A percentile compares a stretch with the other conserved stretches of the same genome.
Evolutionary conservation across 2,113 vertebrate species (phyloP).

Genomic region (Rhinoderma darwinii): DNA sequence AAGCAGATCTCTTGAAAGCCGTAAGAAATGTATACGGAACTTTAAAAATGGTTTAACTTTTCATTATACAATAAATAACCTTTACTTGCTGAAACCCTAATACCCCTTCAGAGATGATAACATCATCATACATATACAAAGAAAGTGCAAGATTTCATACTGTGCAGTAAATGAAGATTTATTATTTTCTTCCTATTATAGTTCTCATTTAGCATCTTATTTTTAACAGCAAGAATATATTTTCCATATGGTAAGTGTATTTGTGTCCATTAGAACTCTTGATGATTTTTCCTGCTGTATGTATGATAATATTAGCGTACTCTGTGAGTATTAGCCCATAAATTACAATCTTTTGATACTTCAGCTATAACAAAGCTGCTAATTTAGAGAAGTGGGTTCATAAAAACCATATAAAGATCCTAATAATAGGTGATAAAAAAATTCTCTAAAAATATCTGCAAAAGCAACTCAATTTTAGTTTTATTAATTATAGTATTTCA

Average conservation of each 20-base stretch:
- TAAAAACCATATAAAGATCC: constrained; percentile 53
- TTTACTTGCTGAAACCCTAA: not conserved
- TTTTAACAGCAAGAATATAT: not conserved
- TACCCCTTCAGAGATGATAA: not conserved
- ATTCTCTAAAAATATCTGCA: constrained; percentile 43
- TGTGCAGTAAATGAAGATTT: not conserved
- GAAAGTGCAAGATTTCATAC: not conserved
- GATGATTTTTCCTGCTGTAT: not conserved
- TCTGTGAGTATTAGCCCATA: not conserved
- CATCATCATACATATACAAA: not conserved
- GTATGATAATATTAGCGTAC: constrained; percentile 11
- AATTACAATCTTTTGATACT: constrained; percentile 31
- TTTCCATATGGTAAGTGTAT: not conserved
- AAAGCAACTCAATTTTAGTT: constrained; percentile 37
- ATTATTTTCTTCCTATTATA: not conserved
- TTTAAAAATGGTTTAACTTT: too few relatives aligned
- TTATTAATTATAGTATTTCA: constrained; percentile 55
- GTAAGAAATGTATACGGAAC: too few relatives aligned
- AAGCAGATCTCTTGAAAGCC: too few relatives aligned
- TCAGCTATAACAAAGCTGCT: not conserved
- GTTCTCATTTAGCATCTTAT: not conserved
- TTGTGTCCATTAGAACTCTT: not conserved
- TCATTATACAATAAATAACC: too few relatives aligned
- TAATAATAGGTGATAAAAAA: constrained; percentile 42
- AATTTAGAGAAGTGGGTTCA: constrained; percentile 41